Percentiles rank a stretch among this genome's conserved stretches.
These are phyloP conservation scores for Slavum lentiscoides DNA, from an alignment of 2,888 invertebrate species.

Conservation along the genomic window DNA sequence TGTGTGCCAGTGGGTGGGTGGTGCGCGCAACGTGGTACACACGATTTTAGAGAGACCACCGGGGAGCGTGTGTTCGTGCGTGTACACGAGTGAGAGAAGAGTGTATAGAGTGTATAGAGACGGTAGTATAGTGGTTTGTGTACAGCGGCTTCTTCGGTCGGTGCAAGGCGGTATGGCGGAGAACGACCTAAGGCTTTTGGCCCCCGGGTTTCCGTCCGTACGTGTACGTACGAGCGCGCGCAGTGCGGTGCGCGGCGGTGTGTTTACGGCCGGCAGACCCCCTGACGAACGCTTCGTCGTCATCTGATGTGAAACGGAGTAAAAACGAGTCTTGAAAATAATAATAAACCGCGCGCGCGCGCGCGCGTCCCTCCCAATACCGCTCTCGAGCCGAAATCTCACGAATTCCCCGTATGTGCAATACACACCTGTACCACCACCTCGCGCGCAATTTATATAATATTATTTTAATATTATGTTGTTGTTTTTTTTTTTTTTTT, in stretches of 20 bases:
- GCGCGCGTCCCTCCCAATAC: too few species aligned
- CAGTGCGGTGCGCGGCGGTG: background rate
- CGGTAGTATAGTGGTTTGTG: background rate
- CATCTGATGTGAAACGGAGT: slow-evolving; percentile 11
- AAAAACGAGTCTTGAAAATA: background rate
- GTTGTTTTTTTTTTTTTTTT: too few species aligned
- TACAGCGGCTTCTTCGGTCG: background rate
- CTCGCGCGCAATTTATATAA: too few species aligned
- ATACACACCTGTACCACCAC: too few species aligned
- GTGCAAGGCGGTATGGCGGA: background rate
- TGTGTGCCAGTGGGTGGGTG: too few species aligned
- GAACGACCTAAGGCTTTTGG: too few species aligned
- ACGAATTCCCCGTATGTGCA: too few species aligned
- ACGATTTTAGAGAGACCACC: slow-evolving; percentile 51
- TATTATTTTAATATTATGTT: too few species aligned
- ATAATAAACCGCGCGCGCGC: background rate
- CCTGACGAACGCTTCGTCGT: background rate
- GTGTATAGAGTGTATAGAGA: too few species aligned
- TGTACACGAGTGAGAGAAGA: background rate
- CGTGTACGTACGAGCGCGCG: background rate
- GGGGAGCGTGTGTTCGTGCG: background rate
- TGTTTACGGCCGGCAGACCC: background rate
- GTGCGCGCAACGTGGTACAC: slow-evolving; percentile 5
- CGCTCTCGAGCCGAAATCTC: too few species aligned
- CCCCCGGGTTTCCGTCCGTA: background rate